Base-by-base conservation (phyloP, 2,113 vertebrate species). In the Sorex fumeus region DNA sequence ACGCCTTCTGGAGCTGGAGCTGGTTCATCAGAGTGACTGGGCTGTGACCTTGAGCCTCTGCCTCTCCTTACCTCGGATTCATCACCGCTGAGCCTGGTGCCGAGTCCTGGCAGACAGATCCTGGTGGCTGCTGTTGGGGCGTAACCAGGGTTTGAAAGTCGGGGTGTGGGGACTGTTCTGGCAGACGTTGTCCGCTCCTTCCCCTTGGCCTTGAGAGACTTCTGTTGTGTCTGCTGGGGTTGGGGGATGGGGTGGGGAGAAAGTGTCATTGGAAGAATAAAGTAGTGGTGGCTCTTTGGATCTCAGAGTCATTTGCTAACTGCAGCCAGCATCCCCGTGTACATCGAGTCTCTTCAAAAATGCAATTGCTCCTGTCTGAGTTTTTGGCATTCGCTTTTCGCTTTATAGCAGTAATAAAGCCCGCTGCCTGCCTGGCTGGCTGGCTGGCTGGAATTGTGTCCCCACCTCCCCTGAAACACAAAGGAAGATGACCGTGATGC, bases 251-350 rank as follows among this genome's bases (percentile, higher is more conserved):
- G 45, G 47, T 50, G 47, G 28, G 72, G 21, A 78, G 53, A 74
- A 62, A 76, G 18, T 69, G 12, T 27, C 40, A 34, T 18, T 81
- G 76, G 76, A 76, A 84, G 71, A 72, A 81, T 43, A 40, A 34
- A 27, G 66, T 18, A 2, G 2, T 60, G 0, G 1, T 36, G 43
- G 81, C 57, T 43, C 40, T 85, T 72, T 92, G 94, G 88, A 92
- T 83, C 80, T 82, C 93, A 47, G 84, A 84, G 50, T 95, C 93
- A 77, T 95, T 93, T 93, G 28, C 80, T 74, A 32, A 74, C 47
- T 57, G 84, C 64, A 64, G 93, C 92, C 84, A 66, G 23, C 85
- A 71, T 79, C 81, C 45, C 76, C 71, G 30, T 1, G 0, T 75
- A 57, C 36, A 45, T 32, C 34, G 67, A 45, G 28, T 60, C 91